These are phyloP conservation scores for Arizona elegans DNA, from an alignment of 2,113 vertebrate genomes.

Conservation along the genomic window DNA sequence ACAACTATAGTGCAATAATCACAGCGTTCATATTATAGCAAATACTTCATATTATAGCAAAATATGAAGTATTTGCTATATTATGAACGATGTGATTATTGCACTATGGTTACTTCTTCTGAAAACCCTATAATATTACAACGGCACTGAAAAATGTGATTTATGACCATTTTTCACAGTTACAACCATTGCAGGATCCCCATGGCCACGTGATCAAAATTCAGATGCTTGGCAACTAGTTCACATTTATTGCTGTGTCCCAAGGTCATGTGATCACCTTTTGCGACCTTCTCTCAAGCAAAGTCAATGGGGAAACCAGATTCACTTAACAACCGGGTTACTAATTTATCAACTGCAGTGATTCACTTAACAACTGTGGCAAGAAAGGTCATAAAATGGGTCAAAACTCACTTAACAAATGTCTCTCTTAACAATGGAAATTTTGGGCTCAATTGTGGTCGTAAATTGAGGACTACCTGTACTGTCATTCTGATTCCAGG, in stretches of 20 bases:
- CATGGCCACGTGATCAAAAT: neutral
- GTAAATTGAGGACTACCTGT: neutral
- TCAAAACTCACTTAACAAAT: neutral
- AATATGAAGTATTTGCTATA: neutral
- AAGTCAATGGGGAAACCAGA: neutral
- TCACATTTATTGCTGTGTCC: neutral
- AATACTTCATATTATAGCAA: too few relatives aligned
- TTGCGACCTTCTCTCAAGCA: neutral
- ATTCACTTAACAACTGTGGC: neutral
- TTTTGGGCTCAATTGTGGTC: neutral
- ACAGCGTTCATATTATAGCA: too few relatives aligned
- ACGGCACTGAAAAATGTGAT: neutral
- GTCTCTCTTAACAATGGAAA: neutral
- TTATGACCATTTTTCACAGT: neutral
- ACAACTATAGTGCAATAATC: too few relatives aligned
- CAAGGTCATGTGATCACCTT: neutral
- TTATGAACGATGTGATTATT: neutral
- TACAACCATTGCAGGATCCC: neutral
- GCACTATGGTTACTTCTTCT: neutral
- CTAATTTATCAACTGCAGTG: neutral
- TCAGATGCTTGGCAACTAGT: neutral
- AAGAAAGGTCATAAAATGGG: neutral
- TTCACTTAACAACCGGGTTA: neutral
- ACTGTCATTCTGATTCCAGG: neutral
- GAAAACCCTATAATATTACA: neutral